Conservation (phyloP, 37 sponge, comb jelly and placozoan species). For the Hexactinellida sp. region DNA sequence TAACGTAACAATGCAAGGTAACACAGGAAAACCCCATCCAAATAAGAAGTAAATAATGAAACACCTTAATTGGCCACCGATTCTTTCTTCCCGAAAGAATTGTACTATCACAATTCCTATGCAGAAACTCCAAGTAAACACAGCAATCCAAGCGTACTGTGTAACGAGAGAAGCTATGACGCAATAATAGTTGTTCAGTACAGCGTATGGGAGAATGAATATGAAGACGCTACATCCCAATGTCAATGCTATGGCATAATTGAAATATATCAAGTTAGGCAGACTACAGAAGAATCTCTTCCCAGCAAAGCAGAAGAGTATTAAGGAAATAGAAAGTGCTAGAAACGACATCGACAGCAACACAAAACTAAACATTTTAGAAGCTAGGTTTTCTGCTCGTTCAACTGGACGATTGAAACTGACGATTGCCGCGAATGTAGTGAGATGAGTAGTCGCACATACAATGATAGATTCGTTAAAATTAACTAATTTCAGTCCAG, state of each 20-base stretch:
- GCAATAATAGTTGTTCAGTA: not conserved
- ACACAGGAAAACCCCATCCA: not conserved
- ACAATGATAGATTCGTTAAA: not conserved
- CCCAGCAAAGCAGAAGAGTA: not conserved
- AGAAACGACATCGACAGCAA: not conserved
- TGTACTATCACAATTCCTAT: not conserved
- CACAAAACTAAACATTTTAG: not conserved
- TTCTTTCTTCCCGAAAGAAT: not conserved
- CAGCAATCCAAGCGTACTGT: not conserved
- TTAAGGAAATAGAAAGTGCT: not conserved
- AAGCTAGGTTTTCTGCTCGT: not conserved
- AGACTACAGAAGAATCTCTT: not conserved
- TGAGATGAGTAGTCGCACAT: not conserved
- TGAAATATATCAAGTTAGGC: not conserved
- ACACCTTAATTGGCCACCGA: not conserved
- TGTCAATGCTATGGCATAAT: not conserved
- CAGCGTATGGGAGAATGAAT: not conserved
- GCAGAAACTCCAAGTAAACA: constrained; percentile 4
- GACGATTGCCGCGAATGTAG: not conserved
- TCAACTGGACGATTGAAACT: not conserved
- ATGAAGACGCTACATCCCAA: not conserved
- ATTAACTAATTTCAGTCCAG: not conserved
- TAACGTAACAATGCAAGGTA: not conserved
- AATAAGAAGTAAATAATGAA: not conserved
- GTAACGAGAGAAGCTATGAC: not conserved